Base-by-base conservation (phyloP, 53 echinoderm and acorn worm species). In the Holothuria leucospilota region DNA sequence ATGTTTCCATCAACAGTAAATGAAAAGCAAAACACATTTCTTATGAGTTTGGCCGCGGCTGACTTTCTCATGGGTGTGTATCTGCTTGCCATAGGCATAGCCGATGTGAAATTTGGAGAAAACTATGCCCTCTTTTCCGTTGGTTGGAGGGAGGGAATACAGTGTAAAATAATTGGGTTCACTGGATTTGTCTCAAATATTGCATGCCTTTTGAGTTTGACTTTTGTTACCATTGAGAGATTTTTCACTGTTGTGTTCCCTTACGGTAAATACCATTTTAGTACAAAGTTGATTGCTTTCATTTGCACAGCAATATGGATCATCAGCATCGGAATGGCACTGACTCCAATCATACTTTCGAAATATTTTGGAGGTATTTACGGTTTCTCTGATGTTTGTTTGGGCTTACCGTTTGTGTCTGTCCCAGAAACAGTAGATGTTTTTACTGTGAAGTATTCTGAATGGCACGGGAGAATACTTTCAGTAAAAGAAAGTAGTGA, bases 21-120 rank as follows among this genome's bases (percentile, higher is more conserved):
- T 56, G 56, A 16, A 16, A 56, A 18, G 15, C 56, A 56, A 56
- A 56, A 56, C 18, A 16, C 16, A 13, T 59, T 82, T 13, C 40
- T 82, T 21, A 2, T 62, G 2, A 82, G 62, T 63, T 63, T 82
- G 25, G 82, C 82, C 62, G 1, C 56, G 2, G 51, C 80, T 20
- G 80, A 79, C 51, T 79, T 79, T 21, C 56, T 79, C 20, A 79
- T 79, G 82, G 82, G 82, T 24, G 59, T 82, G 18, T 82, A 79
- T 21, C 30, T 82, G 82, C 15, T 82, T 21, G 62, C 62, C n/a
- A 27, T 82, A 16, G 82, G 58, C 16, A 61, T 40, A 29, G 82
- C 39, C 2, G 82, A 82, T 82, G n/a, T 25, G 5, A 61, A 63
- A 29, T 82, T 61, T 24, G 82, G 82, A 15, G 8, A 26, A 10